phyloP scores from a whole-genome alignment of 2,797 vertebrate species.

The Gobionotothen gibberifrons region DNA sequence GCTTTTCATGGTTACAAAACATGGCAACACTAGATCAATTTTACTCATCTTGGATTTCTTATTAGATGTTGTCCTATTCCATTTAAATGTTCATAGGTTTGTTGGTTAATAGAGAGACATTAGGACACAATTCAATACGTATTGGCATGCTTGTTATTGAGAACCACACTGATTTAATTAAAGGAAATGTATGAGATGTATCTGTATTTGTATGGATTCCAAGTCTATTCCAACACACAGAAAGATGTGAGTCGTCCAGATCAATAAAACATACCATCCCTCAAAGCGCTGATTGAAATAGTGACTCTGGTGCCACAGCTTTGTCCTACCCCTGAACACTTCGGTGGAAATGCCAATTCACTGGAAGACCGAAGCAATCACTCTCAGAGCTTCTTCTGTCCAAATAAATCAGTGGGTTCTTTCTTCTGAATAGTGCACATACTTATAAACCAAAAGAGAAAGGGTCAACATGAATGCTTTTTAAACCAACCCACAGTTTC shows the following conservation, averaged over 20 bases:
- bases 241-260: constrained; percentile 5
- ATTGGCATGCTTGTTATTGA: neutral
- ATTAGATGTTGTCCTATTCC: neutral
- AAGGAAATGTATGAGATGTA: neutral
- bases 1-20: constrained; percentile 3
- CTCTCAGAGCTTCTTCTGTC: constrained; percentile 14
- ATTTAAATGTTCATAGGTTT: constrained; percentile 6
- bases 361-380: neutral
- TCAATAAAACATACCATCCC: constrained; percentile 34
- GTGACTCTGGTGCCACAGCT: neutral
- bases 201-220: constrained; percentile 16
- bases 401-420: neutral
- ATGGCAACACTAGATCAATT: constrained; percentile 5
- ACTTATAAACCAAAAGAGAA: constrained; percentile 26
- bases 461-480: constrained; percentile 39
- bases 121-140: neutral
- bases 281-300: neutral
- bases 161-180: neutral
- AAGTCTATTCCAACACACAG: neutral
- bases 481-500: neutral
- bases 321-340: neutral
- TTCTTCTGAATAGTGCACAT: constrained; percentile 10
- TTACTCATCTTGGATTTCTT: neutral
- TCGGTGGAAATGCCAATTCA: neutral
- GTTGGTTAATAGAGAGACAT: neutral